Base-by-base conservation (phyloP, 1,140 invertebrate species). In the Leptopilina clavipes region DNA sequence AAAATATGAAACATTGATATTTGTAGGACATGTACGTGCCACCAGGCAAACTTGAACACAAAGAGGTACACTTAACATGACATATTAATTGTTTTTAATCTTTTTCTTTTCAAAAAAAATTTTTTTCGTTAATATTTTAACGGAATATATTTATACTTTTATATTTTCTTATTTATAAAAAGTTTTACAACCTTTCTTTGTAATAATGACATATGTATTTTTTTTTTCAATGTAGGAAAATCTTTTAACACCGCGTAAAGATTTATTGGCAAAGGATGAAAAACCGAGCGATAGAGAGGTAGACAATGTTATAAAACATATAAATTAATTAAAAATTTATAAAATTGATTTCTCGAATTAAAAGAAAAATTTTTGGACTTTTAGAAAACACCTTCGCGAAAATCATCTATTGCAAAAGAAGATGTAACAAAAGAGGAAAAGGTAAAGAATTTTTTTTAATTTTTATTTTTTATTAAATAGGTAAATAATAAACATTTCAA, bases 161-260 rank as follows among this genome's bases (percentile, higher is more conserved):
- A n/a, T n/a, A n/a, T n/a, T n/a, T n/a, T n/a, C n/a, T n/a, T n/a
- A n/a, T n/a, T n/a, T n/a, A n/a, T n/a, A n/a, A n/a, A n/a, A n/a
- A n/a, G n/a, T n/a, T n/a, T n/a, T n/a, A n/a, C n/a, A n/a, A n/a
- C n/a, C n/a, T n/a, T n/a, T 2, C 5, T 31, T 31, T 31, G 25
- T 31, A 31, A 31, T 31, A 31, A 31, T 65, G 14, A 65, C n/a
- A 65, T n/a, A 37, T 25, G n/a, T 5, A n/a, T 31, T n/a, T 31
- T n/a, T 22, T 11, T 14, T n/a, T 11, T 22, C 18, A 22, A 12
- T 11, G 25, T 54, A 79, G 78, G 75, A 76, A 45, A 75, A 80
- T 75, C 73, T 25, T 40, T 22, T 72, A 74, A 31, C 71, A 3
- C 25, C 59, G 14, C 59, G 25, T 31, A 65, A 65, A 65, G 12